phyloP scores from a whole-genome alignment of 2,797 vertebrate species.

The Tiaroga cobitis region DNA sequence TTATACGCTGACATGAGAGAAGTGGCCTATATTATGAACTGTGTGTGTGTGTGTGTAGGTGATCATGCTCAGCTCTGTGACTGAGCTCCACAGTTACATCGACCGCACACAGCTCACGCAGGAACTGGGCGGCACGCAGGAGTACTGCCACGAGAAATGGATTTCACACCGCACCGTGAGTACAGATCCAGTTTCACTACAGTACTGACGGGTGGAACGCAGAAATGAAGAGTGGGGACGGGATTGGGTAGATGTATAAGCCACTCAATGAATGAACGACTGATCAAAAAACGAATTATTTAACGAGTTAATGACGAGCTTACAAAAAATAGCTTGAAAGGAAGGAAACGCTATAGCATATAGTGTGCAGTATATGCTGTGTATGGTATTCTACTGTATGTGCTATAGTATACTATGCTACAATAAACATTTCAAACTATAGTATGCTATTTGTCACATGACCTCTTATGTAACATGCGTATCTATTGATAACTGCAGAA shows the following conservation, averaged over 20 bases:
- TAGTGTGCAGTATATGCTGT: background rate
- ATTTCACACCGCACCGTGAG: constrained; percentile 91
- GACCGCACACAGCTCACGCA: constrained; percentile 92
- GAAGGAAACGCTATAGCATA: background rate
- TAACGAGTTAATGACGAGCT: background rate
- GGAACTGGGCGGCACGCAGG: constrained; percentile 93
- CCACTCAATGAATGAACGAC: background rate
- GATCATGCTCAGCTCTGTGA: constrained; percentile 97
- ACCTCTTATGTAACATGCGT: background rate
- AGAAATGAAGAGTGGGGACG: background rate
- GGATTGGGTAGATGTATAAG: background rate
- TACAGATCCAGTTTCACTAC: constrained; percentile 16
- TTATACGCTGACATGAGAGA: background rate
- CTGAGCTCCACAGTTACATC: constrained; percentile 93
- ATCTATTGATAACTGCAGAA: background rate
- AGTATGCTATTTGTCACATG: background rate
- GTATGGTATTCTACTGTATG: too few species aligned
- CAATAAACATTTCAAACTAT: too few species aligned
- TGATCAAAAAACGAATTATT: too few species aligned
- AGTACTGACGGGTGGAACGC: background rate
- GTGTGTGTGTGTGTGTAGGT: constrained; percentile 75
- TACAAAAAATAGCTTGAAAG: background rate
- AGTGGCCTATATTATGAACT: constrained; percentile 3
- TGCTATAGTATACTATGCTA: too few species aligned
- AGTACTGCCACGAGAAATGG: constrained; percentile 96